phyloP scores from a whole-genome alignment of 2,113 vertebrate species.

The Larimichthys polyactis region DNA sequence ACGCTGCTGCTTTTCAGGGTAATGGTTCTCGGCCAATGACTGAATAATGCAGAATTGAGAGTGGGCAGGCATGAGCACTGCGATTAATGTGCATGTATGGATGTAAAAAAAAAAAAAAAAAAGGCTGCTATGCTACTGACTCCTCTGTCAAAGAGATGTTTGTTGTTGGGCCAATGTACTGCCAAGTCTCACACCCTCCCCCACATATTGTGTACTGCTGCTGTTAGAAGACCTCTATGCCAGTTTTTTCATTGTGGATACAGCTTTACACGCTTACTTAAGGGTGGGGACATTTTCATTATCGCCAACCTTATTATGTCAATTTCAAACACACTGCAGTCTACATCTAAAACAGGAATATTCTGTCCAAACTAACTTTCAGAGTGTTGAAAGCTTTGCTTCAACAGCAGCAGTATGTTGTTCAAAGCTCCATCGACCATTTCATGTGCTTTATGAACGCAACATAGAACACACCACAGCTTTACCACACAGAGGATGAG shows the following conservation, averaged over 20 bases:
- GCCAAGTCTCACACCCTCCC: conserved; percentile 21
- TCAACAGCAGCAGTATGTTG: conserved; percentile 19
- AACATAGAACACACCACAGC: conserved; percentile 29
- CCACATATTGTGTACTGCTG: conserved; percentile 16
- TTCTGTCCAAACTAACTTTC: background rate
- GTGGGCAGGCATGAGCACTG: conserved; percentile 60
- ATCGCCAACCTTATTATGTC: conserved; percentile 23
- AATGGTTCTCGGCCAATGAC: conserved; percentile 56
- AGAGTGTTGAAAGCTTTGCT: conserved; percentile 1
- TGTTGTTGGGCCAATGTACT: conserved; percentile 52
- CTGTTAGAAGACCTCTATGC: conserved; percentile 33
- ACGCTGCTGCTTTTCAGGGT: conserved; percentile 50
- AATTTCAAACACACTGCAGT: background rate
- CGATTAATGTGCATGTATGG: conserved; percentile 49
- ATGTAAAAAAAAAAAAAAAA: conserved; percentile 29
- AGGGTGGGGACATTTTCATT: conserved; percentile 11
- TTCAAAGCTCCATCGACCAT: conserved; percentile 12
- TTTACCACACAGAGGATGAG: conserved; percentile 42
- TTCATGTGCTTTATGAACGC: background rate
- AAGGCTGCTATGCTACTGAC: conserved; percentile 67
- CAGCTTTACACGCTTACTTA: background rate
- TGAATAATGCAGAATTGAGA: conserved; percentile 59
- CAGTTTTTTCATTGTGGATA: background rate
- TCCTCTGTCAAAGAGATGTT: conserved; percentile 78
- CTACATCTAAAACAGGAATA: background rate